Percentiles rank a stretch among this genome's conserved stretches.
These are phyloP conservation scores for Ladona fulva DNA, from an alignment of 1,140 invertebrate genomes.

Conservation along the genomic window DNA sequence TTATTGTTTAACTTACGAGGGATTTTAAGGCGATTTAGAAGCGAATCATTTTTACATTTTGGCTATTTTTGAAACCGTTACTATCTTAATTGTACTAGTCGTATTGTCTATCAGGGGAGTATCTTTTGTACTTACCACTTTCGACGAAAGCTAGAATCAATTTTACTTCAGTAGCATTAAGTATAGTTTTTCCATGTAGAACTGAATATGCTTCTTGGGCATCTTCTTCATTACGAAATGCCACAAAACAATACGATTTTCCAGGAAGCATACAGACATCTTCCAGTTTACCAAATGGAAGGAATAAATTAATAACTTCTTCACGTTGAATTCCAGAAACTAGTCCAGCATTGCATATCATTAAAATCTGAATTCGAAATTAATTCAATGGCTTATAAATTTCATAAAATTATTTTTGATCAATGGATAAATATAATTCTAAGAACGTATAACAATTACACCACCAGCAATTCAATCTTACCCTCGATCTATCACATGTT, in stretches of 20 bases:
- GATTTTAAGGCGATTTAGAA: no score
- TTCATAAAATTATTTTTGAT: no score
- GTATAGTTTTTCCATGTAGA: conserved; percentile 42
- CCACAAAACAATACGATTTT: conserved; percentile 69
- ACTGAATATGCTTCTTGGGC: conserved; percentile 41
- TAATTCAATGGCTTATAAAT: background rate
- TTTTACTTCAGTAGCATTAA: conserved; percentile 43
- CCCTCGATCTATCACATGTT: background rate
- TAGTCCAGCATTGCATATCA: conserved; percentile 66
- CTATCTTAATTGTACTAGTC: no score
- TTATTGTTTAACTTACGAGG: no score
- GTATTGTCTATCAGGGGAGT: no score
- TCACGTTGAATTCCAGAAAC: conserved; percentile 58
- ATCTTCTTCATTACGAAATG: conserved; percentile 39
- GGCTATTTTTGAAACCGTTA: no score
- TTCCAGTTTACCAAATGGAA: conserved; percentile 40
- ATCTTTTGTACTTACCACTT: conserved; percentile 39
- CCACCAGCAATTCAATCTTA: background rate
- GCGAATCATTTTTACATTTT: no score
- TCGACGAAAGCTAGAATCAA: conserved; percentile 56
- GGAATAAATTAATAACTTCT: conserved; percentile 43
- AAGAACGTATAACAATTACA: background rate
- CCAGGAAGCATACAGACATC: conserved; percentile 54
- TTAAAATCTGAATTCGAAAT: conserved; percentile 38
- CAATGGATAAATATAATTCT: background rate